Conservation (phyloP, 2,888 invertebrate genomes). For the Tineola bisselliella region DNA sequence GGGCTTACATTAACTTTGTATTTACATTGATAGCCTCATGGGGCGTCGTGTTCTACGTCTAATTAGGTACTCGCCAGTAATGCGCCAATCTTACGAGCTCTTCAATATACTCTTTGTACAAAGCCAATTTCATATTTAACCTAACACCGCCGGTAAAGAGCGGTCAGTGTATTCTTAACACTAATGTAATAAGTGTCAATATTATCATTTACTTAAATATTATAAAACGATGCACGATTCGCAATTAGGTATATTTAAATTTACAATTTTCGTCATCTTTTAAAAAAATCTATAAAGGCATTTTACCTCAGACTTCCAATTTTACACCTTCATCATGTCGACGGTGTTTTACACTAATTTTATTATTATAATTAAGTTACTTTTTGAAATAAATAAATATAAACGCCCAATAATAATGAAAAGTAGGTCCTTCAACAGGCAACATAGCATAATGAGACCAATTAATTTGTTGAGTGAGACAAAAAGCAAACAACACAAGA, state of each 20-base stretch:
- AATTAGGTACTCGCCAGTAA: conserved; percentile 69
- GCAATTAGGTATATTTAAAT: conserved; percentile 41
- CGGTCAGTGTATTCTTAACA: conserved; percentile 51
- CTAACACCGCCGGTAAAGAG: background rate
- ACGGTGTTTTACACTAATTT: conserved; percentile 53
- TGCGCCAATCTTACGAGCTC: conserved; percentile 58
- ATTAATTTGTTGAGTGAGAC: background rate
- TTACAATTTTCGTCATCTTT: conserved; percentile 51
- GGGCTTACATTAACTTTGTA: conserved; percentile 42
- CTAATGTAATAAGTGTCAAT: conserved; percentile 65
- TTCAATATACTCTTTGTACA: conserved; percentile 66
- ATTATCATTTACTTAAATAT: conserved; percentile 45
- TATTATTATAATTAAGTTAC: conserved; percentile 57
- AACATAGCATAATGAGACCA: conserved; percentile 1
- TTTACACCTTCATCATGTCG: conserved; percentile 53
- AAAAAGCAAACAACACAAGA: background rate
- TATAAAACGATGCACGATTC: conserved; percentile 49
- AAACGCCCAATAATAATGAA: conserved; percentile 23
- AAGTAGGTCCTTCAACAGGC: conserved; percentile 21
- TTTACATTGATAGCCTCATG: conserved; percentile 57
- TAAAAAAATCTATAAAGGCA: conserved; percentile 67
- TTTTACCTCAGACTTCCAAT: conserved; percentile 68
- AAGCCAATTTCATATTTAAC: conserved; percentile 49
- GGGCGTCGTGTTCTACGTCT: conserved; percentile 59
- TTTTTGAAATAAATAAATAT: conserved; percentile 54